These are phyloP conservation scores for Caenorhabditis panamensis DNA, from an alignment of 2,888 invertebrate species.

Conservation along the genomic window DNA sequence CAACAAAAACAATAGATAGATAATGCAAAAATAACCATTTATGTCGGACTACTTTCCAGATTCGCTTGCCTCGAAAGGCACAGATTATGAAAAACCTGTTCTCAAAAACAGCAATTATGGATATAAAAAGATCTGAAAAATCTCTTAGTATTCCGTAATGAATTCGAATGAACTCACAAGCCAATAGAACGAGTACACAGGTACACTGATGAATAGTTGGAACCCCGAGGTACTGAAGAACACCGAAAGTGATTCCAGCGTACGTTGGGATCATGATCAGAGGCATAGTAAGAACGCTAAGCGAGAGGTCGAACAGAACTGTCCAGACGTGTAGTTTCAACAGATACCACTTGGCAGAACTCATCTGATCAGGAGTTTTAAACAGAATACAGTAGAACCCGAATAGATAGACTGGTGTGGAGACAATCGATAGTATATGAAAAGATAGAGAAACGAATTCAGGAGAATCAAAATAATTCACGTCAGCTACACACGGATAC, in stretches of 20 bases:
- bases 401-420: constrained; percentile 18
- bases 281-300: background rate
- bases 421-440: background rate
- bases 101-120: constrained; percentile 15
- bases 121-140: too few relatives aligned
- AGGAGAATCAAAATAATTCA: constrained; percentile 18
- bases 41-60: constrained; percentile 2
- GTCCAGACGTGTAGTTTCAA: constrained; percentile 3
- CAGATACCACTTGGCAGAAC: constrained; percentile 22
- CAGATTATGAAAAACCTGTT: constrained; percentile 21
- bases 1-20: too few relatives aligned
- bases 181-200: background rate
- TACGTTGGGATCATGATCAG: background rate
- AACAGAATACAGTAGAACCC: constrained; percentile 33
- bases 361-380: constrained; percentile 34
- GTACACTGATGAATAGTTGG: too few relatives aligned
- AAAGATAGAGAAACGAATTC: constrained; percentile 16
- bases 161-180: background rate
- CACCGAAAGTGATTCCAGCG: constrained; percentile 11
- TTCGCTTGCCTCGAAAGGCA: background rate
- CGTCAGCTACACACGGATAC: background rate
- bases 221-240: background rate
- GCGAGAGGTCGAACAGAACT: background rate
- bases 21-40: background rate
- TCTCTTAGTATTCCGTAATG: too few relatives aligned